Evolutionary conservation across 2,888 invertebrate species (phyloP).

Genomic region (Periphyllus acericola): DNA sequence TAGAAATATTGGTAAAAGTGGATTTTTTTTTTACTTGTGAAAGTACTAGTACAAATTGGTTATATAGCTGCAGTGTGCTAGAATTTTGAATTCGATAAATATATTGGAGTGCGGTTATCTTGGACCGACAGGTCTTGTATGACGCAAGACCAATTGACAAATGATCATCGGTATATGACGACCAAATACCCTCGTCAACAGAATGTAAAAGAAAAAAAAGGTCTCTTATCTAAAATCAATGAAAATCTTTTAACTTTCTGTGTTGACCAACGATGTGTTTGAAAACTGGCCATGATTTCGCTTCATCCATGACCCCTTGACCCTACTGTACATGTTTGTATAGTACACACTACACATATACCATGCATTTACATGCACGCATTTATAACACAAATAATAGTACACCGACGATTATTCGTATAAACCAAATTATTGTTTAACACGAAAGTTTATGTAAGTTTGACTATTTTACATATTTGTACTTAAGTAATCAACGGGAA

Average conservation of each 20-base stretch:
- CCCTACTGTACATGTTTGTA: too few species aligned
- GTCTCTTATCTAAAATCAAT: slow-evolving; percentile 41
- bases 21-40: background rate
- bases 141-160: slow-evolving; percentile 50
- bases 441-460: background rate
- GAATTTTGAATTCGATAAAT: slow-evolving; percentile 47
- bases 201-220: slow-evolving; percentile 11
- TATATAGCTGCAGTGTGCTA: background rate
- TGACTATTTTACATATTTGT: slow-evolving; percentile 1
- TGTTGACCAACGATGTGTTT: slow-evolving; percentile 2
- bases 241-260: slow-evolving; percentile 36
- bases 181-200: slow-evolving; percentile 35
- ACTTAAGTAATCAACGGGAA: background rate
- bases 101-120: slow-evolving; percentile 45
- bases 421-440: background rate
- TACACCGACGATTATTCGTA: background rate
- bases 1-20: background rate
- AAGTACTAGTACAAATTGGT: background rate
- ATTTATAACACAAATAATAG: background rate
- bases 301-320: background rate
- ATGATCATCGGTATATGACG: slow-evolving; percentile 28
- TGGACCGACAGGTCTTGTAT: slow-evolving; percentile 37
- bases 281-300: slow-evolving; percentile 13
- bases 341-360: too few species aligned
- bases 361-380: too few species aligned